Evolutionary conservation across 1,140 invertebrate genomes (phyloP), one percentile per base, ranked within the genome.

Genomic region (Drosophila willistoni): DNA sequence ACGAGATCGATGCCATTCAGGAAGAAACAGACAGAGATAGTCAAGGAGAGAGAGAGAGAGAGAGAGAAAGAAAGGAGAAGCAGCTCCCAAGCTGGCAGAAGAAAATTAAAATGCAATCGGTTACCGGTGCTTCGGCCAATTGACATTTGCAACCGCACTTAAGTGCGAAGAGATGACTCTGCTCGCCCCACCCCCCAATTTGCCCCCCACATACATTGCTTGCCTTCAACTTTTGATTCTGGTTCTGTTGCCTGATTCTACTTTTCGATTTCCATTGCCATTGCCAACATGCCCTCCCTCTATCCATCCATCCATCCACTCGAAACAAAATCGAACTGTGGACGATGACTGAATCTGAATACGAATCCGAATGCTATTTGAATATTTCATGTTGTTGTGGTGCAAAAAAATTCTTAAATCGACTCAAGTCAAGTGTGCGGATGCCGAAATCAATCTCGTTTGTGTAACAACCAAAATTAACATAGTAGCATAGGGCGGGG

Each of bases 121-220:
- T 54, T 73, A 81, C 77, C 79, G 70, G 74, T 65, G 75, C 65
- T 71, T 74, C 73, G 80, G 74, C 73, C 90, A 91, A 91, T 91
- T 91, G 90, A 91, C 90, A 91, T 91, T 91, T 90, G 90, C 90
- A 91, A 91, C 90, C 90, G 90, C 90, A 91, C 90, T 91, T 91
- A 91, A 87, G 90, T 73, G 77, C 54, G 19, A 47, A 47, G 44
- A 19, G 44, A 47, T 47, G 44, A 51, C 44, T 51, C n/a, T 51
- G 44, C 10, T 17, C 6, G 5, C 7, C 17, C n/a, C n/a, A n/a
- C n/a, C n/a, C n/a, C n/a, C n/a, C 42, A 47, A 47, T 14, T 47
- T 29, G 56, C 14, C 25, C 25, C 25, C 25, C 3, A 0, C 25
- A 25, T 6, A 29, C 63, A n/a, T 74, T 54, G 63, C 60, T 56